Conservation (phyloP, 2,797 vertebrate genomes). For the Erithacus rubecula region DNA sequence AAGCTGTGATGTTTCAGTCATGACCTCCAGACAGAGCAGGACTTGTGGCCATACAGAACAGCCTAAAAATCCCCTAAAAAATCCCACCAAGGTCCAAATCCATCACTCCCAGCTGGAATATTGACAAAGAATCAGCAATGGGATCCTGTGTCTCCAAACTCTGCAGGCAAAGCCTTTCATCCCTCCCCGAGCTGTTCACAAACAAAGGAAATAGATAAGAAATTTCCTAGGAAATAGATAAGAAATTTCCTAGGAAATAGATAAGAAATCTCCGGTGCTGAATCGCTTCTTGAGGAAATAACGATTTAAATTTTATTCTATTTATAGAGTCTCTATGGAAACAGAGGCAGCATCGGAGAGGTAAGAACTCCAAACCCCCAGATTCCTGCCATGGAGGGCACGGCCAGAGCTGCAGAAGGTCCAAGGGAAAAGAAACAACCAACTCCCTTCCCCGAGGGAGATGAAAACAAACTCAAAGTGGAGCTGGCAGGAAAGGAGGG, state of each 20-base stretch:
- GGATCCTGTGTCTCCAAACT: not conserved
- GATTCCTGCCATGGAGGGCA: conserved; percentile 28
- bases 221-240: not conserved
- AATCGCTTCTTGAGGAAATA: conserved; percentile 16
- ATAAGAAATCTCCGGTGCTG: not conserved
- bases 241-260: not conserved
- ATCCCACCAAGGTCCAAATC: not conserved
- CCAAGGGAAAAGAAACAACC: not conserved
- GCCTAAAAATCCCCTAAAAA: not conserved
- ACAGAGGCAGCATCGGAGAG: conserved; percentile 62
- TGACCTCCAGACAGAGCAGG: not conserved
- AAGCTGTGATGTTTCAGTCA: not conserved
- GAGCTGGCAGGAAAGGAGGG: not conserved
- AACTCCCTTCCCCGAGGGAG: not conserved
- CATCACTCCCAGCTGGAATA: not conserved
- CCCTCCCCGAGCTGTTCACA: not conserved
- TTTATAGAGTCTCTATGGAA: conserved; percentile 83
- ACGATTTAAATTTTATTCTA: conserved; percentile 71
- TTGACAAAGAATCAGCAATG: not conserved
- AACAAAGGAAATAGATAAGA: too few relatives aligned
- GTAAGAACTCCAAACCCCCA: conserved; percentile 60
- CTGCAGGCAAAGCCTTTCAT: not conserved
- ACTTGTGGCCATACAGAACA: rapidly evolving
- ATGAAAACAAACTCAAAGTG: not conserved
- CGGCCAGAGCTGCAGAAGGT: conserved; percentile 1